Conservation (phyloP, 2,113 vertebrate species). For the Anser brachyrhynchus region DNA sequence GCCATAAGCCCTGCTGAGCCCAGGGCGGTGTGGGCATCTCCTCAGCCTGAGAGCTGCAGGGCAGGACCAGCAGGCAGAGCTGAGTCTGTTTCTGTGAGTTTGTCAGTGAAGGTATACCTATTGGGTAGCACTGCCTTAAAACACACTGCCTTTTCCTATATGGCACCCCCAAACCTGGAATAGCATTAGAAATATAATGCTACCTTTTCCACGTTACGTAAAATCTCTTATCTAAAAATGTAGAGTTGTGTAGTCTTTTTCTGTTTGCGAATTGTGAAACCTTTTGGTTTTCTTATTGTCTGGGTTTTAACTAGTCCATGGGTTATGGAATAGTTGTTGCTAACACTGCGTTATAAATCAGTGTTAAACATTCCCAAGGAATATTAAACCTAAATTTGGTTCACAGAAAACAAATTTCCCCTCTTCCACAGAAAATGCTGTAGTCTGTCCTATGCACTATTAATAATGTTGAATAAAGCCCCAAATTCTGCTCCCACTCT, state of each 20-base stretch:
- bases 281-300: not conserved
- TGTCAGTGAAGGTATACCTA: not conserved
- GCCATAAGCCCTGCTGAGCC: not conserved
- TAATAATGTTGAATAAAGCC: not conserved
- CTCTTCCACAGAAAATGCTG: not conserved
- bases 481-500: not conserved
- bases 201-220: not conserved
- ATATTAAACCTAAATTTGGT: fast-evolving
- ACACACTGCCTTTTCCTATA: not conserved
- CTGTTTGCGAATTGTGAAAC: not conserved
- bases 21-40: not conserved
- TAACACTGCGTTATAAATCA: not conserved
- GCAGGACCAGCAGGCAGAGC: not conserved
- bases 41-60: fast-evolving
- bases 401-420: not conserved
- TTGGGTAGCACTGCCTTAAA: not conserved
- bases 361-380: not conserved
- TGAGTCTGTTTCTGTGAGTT: not conserved
- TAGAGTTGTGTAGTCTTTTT: not conserved
- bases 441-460: not conserved
- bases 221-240: not conserved
- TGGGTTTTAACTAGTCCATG: not conserved
- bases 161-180: not conserved
- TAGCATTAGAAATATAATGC: not conserved
- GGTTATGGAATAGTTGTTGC: not conserved